A percentile compares a stretch with the other conserved stretches of the same genome.
Conservation (phyloP, 2,888 invertebrate species). For the Caenorhabditis afra region DNA sequence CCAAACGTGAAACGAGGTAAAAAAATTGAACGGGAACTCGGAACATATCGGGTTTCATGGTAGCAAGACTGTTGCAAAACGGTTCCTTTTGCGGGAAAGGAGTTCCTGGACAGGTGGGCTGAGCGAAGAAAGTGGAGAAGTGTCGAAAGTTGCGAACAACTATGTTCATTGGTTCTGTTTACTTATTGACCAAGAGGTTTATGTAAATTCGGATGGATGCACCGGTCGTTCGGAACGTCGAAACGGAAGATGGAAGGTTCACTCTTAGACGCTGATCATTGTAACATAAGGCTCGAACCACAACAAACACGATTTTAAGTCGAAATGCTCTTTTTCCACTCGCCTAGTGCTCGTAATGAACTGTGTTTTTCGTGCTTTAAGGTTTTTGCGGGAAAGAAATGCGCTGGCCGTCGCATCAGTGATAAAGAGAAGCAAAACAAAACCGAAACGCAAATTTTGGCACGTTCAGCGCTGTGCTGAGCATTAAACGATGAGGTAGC, state of each 20-base stretch:
- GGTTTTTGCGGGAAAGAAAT: constrained; percentile 23
- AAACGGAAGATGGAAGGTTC: too few species aligned
- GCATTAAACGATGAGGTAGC: constrained; percentile 20
- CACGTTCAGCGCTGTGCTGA: constrained; percentile 13
- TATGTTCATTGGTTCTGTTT: constrained; percentile 42
- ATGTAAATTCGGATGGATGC: constrained; percentile 20
- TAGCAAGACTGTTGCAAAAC: not conserved
- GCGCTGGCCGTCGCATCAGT: not conserved
- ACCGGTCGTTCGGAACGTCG: too few species aligned
- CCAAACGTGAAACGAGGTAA: not conserved
- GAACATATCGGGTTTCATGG: constrained; percentile 6
- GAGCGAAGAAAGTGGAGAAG: not conserved
- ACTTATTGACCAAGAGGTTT: constrained; percentile 22
- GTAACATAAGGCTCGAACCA: not conserved
- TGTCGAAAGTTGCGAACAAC: constrained; percentile 20
- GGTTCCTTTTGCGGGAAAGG: too few species aligned
- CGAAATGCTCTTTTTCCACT: not conserved
- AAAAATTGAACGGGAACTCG: constrained; percentile 6
- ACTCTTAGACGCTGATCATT: constrained; percentile 14
- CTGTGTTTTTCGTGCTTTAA: constrained; percentile 10
- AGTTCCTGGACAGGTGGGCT: too few species aligned
- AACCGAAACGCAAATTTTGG: constrained; percentile 55
- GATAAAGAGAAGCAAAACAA: constrained; percentile 2
- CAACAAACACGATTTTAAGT: too few species aligned
- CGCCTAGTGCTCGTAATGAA: not conserved